phyloP scores from a whole-genome alignment of 92 coral and sea anemone species.

The Palythoa caribaeorum region DNA sequence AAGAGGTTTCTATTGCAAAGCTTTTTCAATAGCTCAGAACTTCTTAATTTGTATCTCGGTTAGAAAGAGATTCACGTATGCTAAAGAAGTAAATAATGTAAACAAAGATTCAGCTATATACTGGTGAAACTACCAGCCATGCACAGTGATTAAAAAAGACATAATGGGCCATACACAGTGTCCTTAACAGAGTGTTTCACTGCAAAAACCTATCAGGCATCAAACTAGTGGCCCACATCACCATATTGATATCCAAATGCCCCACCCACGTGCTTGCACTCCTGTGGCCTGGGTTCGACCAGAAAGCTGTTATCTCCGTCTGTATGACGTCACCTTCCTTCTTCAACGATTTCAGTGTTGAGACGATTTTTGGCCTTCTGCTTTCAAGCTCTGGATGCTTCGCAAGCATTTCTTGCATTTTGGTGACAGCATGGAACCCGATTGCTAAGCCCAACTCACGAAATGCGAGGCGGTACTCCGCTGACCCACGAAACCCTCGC shows the following conservation, averaged over 20 bases:
- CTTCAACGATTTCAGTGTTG: slow-evolving; percentile 43
- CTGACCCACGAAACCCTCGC: slow-evolving; percentile 49
- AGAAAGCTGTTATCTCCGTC: slow-evolving; percentile 63
- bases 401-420: slow-evolving; percentile 50
- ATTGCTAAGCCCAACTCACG: slow-evolving; percentile 75
- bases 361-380: slow-evolving; percentile 36
- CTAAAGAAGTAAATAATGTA: too few relatives aligned
- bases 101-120: too few relatives aligned
- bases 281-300: slow-evolving; percentile 69
- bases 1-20: too few relatives aligned
- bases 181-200: neutral
- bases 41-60: too few relatives aligned
- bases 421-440: slow-evolving; percentile 67
- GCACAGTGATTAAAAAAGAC: too few relatives aligned
- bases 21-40: too few relatives aligned
- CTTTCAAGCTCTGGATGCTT: slow-evolving; percentile 50
- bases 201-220: slow-evolving; percentile 68
- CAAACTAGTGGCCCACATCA: slow-evolving; percentile 76
- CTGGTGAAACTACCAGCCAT: too few relatives aligned
- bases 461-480: slow-evolving; percentile 74
- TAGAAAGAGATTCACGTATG: too few relatives aligned
- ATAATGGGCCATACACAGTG: neutral
- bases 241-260: slow-evolving; percentile 78
- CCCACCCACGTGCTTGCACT: slow-evolving; percentile 66
- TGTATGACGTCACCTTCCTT: slow-evolving; percentile 46